Evolutionary conservation across 2,113 vertebrate species (phyloP).

Genomic region (Oxyruncus cristatus): DNA sequence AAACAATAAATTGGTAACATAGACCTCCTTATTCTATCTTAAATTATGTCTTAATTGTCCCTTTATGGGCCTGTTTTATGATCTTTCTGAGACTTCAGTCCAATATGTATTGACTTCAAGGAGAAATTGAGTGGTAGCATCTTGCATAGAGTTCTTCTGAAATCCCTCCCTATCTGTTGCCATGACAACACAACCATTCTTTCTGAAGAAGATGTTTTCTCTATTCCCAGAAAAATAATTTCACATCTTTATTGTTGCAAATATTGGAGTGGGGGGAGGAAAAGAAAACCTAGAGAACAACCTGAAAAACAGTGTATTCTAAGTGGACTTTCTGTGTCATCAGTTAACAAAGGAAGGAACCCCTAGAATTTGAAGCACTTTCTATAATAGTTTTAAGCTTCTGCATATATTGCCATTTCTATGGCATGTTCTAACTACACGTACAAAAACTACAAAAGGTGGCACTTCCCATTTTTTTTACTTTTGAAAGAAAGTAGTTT

Average conservation of each 20-base stretch:
- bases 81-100: not conserved
- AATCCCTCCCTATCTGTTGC: slow-evolving; percentile 4
- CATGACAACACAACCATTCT: not conserved
- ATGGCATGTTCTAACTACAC: not conserved
- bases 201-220: not conserved
- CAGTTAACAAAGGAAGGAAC: not conserved
- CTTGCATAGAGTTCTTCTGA: not conserved
- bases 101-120: not conserved
- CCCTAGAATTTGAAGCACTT: not conserved
- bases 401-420: not conserved
- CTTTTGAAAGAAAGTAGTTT: not conserved
- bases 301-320: not conserved
- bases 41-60: not conserved
- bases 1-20: not conserved
- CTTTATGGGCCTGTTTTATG: not conserved
- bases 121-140: not conserved
- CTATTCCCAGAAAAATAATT: not conserved
- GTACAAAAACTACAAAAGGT: not conserved
- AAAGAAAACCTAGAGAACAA: not conserved
- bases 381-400: not conserved
- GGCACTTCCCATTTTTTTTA: accelerated
- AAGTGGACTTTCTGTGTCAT: not conserved
- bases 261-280: not conserved
- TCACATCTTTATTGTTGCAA: not conserved
- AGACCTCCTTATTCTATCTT: not conserved